Conservation (phyloP, 2,113 vertebrate genomes). For the Collichthys lucidus region DNA sequence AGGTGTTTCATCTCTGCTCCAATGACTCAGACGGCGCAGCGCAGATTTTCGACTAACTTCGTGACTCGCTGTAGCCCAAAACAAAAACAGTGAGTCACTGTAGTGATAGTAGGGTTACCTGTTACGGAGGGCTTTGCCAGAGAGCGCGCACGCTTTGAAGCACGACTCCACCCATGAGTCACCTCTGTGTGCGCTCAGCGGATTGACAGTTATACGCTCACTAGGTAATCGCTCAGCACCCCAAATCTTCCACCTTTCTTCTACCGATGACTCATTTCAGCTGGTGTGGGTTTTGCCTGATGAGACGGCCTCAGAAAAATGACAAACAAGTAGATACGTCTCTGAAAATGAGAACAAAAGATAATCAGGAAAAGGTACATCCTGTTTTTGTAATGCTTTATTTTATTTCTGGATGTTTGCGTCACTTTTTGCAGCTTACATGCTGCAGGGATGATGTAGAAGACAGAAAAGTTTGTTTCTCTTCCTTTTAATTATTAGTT, state of each 20-base stretch:
- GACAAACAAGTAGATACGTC: not conserved
- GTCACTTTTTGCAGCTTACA: not conserved
- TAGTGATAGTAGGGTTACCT: slow-evolving; percentile 13
- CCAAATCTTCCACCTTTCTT: not conserved
- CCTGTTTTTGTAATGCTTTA: slow-evolving; percentile 8
- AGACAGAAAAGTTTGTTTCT: not conserved
- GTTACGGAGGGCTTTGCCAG: not conserved
- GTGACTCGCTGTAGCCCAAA: too few species aligned
- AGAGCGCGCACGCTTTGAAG: not conserved
- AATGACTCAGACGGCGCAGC: not conserved
- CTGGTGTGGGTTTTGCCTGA: not conserved
- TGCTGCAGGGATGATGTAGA: not conserved
- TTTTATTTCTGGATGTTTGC: not conserved
- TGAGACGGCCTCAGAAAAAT: not conserved
- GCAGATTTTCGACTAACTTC: not conserved
- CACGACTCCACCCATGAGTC: not conserved
- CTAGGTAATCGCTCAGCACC: not conserved
- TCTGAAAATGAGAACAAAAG: slow-evolving; percentile 1
- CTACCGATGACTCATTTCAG: slow-evolving; percentile 11
- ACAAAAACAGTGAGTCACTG: slow-evolving; percentile 41
- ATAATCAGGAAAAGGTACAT: not conserved
- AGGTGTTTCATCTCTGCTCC: not conserved
- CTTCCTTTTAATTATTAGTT: not conserved
- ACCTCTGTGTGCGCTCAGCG: not conserved
- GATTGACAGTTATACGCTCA: not conserved